phyloP scores from a whole-genome alignment of 2,888 invertebrate genomes.

The Erebia epiphron region DNA sequence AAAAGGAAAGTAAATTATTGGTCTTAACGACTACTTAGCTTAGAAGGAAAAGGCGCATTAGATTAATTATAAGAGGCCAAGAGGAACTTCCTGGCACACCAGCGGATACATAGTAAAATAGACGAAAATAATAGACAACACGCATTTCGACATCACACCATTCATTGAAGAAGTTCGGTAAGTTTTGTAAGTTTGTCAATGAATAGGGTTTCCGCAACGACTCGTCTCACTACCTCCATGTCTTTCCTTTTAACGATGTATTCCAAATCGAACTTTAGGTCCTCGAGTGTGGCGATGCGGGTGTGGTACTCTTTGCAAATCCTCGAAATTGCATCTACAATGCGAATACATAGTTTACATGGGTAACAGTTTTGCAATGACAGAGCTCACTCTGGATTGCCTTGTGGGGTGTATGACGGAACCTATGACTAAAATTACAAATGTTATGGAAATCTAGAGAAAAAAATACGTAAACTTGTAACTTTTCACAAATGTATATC shows the following conservation, averaged over 20 bases:
- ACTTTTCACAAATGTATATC: conserved; percentile 21
- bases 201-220: conserved; percentile 61
- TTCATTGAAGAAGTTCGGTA: conserved; percentile 69
- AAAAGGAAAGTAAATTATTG: conserved; percentile 65
- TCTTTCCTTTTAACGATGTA: conserved; percentile 99
- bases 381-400: conserved; percentile 44
- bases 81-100: conserved; percentile 54
- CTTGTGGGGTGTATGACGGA: conserved; percentile 52
- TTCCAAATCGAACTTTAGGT: conserved; percentile 99
- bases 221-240: conserved; percentile 92
- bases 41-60: conserved; percentile 70
- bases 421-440: conserved; percentile 31
- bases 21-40: conserved; percentile 60
- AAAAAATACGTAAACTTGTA: conserved; percentile 20
- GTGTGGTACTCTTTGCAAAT: conserved; percentile 93
- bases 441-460: conserved; percentile 29
- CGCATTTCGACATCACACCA: conserved; percentile 71
- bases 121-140: conserved; percentile 69
- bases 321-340: conserved; percentile 89
- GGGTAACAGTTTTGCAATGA: conserved; percentile 48
- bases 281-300: conserved; percentile 94
- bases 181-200: conserved; percentile 75
- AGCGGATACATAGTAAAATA: conserved; percentile 65
- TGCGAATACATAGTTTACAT: conserved; percentile 65
- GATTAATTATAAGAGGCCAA: conserved; percentile 56